phyloP scores from a whole-genome alignment of 2,113 vertebrate species.

The Gracilinanus agilis region DNA sequence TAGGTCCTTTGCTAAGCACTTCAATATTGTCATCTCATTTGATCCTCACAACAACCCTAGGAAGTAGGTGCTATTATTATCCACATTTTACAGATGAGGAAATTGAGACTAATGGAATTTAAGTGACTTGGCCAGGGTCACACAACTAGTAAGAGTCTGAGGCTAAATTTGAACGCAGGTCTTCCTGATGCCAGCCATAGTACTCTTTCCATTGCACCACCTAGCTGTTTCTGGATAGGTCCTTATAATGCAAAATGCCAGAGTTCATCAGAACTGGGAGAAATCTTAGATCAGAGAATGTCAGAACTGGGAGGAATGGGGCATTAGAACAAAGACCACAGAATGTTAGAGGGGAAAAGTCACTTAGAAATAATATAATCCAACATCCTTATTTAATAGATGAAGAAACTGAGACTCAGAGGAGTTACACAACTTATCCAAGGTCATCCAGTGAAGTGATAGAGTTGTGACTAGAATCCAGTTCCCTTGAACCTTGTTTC shows the following conservation, averaged over 20 bases:
- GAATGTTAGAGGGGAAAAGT: background rate
- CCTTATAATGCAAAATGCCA: background rate
- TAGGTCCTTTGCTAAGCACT: too few relatives aligned
- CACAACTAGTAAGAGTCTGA: too few relatives aligned
- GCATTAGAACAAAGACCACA: background rate
- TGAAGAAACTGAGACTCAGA: background rate
- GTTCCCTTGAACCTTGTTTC: background rate
- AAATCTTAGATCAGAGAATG: background rate
- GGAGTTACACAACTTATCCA: background rate
- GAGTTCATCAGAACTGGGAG: background rate
- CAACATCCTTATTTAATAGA: background rate
- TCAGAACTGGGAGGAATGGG: background rate
- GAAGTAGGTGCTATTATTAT: too few relatives aligned
- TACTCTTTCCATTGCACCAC: too few relatives aligned
- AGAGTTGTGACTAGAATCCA: background rate
- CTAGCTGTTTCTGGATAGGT: too few relatives aligned
- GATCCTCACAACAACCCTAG: too few relatives aligned
- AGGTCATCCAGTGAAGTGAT: background rate
- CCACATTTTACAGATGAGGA: too few relatives aligned
- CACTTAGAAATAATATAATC: background rate
- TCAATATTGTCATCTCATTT: too few relatives aligned
- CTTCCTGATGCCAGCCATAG: too few relatives aligned
- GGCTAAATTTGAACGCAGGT: too few relatives aligned
- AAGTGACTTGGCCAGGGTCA: too few relatives aligned
- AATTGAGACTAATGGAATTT: too few relatives aligned